A percentile compares a stretch with the other conserved stretches of the same genome.
These are phyloP conservation scores for Artibeus jamaicensis DNA, from an alignment of 2,797 vertebrate species.

Conservation along the genomic window DNA sequence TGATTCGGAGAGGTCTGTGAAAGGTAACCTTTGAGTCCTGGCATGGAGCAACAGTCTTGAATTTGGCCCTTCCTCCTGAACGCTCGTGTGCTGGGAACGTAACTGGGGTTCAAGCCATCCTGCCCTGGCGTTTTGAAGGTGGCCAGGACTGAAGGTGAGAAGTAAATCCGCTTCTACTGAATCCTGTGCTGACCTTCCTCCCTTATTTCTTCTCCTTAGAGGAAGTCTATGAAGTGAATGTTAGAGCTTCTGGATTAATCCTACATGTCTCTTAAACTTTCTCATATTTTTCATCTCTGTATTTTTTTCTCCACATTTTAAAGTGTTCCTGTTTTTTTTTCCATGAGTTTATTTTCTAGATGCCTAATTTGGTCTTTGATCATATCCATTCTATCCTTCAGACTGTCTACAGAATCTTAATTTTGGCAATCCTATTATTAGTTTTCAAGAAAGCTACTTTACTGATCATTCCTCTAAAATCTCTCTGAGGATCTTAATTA, in stretches of 20 bases:
- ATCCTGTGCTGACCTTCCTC: not conserved
- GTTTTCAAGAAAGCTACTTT: slow-evolving; percentile 28
- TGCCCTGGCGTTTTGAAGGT: not conserved
- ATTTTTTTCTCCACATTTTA: not conserved
- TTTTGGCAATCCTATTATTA: slow-evolving; percentile 9
- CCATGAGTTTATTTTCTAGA: not conserved
- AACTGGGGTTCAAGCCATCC: accelerated
- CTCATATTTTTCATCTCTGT: not conserved
- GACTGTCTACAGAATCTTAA: not conserved
- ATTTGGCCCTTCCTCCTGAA: not conserved
- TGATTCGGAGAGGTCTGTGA: not conserved
- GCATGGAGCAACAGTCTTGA: not conserved
- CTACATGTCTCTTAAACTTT: not conserved
- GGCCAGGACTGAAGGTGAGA: accelerated
- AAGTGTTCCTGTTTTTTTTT: not conserved
- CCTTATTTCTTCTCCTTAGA: not conserved
- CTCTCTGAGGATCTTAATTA: slow-evolving; percentile 11
- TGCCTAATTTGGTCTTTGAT: not conserved
- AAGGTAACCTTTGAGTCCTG: not conserved
- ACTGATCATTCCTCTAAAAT: slow-evolving; percentile 31
- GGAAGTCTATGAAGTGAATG: not conserved
- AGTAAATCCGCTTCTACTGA: not conserved
- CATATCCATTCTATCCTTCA: not conserved
- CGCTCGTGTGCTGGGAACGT: not conserved
- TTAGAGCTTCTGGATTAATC: not conserved